Conservation (phyloP, 2,888 invertebrate species). For the Drosophila fulvimacula region DNA sequence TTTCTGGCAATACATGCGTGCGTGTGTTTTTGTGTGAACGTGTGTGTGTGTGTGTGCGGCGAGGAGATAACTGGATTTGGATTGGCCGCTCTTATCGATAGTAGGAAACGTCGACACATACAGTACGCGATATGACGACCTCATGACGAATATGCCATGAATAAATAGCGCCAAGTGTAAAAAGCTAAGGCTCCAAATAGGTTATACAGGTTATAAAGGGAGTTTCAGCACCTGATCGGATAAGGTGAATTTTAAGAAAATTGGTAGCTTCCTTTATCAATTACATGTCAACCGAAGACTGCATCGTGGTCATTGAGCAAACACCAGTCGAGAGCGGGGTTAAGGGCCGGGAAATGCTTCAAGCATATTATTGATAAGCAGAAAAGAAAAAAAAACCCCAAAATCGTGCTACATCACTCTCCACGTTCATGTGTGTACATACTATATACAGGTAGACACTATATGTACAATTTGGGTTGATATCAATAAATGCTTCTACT, state of each 20-base stretch:
- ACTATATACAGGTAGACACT: slow-evolving; percentile 16
- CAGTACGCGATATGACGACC: slow-evolving; percentile 57
- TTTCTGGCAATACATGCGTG: slow-evolving; percentile 19
- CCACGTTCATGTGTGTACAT: not conserved
- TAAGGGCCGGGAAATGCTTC: slow-evolving; percentile 67
- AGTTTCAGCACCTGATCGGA: not conserved
- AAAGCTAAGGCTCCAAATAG: slow-evolving; percentile 28
- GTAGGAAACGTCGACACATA: slow-evolving; percentile 47
- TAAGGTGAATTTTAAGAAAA: not conserved
- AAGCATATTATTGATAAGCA: slow-evolving; percentile 54
- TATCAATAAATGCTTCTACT: slow-evolving; percentile 74
- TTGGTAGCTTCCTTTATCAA: not conserved
- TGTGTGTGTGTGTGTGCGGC: slow-evolving; percentile 23
- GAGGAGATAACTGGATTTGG: slow-evolving; percentile 77
- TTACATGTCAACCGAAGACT: slow-evolving; percentile 13
- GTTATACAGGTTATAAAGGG: slow-evolving; percentile 21
- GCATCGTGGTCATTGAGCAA: slow-evolving; percentile 39
- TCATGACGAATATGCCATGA: slow-evolving; percentile 60
- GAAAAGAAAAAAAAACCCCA: slow-evolving; percentile 25
- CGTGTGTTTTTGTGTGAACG: slow-evolving; percentile 36
- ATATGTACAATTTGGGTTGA: slow-evolving; percentile 25
- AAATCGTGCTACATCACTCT: slow-evolving; percentile 34
- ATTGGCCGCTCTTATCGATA: slow-evolving; percentile 76
- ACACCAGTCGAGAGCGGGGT: slow-evolving; percentile 59
- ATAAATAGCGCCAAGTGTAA: slow-evolving; percentile 53